A percentile compares a stretch with the other conserved stretches of the same genome.
These are phyloP conservation scores for Okapia johnstoni DNA, from an alignment of 2,113 vertebrate genomes.

Conservation along the genomic window DNA sequence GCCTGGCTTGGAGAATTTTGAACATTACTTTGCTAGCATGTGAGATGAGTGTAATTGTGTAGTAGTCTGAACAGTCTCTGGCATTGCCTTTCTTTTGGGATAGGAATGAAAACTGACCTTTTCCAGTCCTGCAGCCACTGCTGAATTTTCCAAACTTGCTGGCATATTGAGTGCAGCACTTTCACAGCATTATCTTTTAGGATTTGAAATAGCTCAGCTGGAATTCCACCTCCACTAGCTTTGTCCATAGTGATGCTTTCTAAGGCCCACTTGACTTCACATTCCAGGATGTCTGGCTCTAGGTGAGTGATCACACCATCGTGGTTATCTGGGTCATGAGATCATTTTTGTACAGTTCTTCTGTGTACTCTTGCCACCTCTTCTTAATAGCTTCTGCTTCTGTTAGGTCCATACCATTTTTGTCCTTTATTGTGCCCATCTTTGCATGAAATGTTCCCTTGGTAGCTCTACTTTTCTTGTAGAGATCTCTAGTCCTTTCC, in stretches of 20 bases:
- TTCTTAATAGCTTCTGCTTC: not conserved
- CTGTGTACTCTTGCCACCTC: not conserved
- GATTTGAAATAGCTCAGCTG: not conserved
- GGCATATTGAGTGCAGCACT: not conserved
- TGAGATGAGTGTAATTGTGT: not conserved
- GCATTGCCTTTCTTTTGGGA: not conserved
- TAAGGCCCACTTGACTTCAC: not conserved
- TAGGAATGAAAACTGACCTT: not conserved
- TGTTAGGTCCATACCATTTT: not conserved
- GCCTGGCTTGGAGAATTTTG: not conserved
- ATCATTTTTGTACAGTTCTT: not conserved
- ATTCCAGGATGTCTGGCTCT: not conserved
- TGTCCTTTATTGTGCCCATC: not conserved
- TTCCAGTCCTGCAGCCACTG: not conserved
- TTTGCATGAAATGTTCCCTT: not conserved
- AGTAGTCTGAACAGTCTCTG: not conserved
- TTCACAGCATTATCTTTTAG: not conserved
- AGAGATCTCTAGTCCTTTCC: not conserved
- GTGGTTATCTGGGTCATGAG: not conserved
- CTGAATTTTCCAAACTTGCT: not conserved
- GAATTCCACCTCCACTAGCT: not conserved
- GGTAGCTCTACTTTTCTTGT: not conserved
- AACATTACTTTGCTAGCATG: accelerated
- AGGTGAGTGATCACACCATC: not conserved
- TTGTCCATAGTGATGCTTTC: not conserved